phyloP scores from a whole-genome alignment of 37 sponge, comb jelly and placozoan species.

The Geodia barretti region DNA sequence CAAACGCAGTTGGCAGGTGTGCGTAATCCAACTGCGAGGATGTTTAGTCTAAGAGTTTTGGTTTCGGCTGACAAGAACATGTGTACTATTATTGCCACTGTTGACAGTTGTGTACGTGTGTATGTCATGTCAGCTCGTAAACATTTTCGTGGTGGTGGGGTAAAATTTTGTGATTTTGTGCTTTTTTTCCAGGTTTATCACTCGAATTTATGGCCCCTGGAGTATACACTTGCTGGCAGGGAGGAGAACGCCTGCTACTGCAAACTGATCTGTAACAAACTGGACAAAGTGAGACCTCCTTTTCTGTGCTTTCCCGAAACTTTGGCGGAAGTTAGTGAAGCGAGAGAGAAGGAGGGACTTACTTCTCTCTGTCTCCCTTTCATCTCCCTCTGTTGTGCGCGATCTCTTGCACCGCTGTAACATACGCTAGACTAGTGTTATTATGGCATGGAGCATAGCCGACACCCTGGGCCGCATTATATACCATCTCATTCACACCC shows the following conservation, averaged over 20 bases:
- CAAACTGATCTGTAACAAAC: conserved; percentile 84
- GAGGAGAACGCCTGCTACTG: conserved; percentile 75
- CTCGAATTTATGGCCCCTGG: conserved; percentile 82
- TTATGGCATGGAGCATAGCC: neutral
- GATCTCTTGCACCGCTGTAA: too few relatives aligned
- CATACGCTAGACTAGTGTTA: neutral
- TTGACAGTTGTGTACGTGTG: neutral
- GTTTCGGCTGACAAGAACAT: neutral
- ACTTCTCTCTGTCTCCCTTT: neutral
- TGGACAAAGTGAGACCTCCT: conserved; percentile 77
- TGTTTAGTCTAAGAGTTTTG: too few relatives aligned
- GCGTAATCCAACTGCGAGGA: too few relatives aligned
- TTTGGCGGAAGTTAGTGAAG: too few relatives aligned
- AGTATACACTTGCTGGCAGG: conserved; percentile 76
- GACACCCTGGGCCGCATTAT: neutral
- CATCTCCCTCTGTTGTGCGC: neutral
- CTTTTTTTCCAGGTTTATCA: conserved; percentile 84
- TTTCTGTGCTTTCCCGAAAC: too few relatives aligned
- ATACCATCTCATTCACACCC: neutral
- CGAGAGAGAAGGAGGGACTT: too few relatives aligned
- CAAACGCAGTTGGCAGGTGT: too few relatives aligned
- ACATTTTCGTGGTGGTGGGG: too few relatives aligned
- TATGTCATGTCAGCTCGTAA: too few relatives aligned
- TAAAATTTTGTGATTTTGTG: too few relatives aligned
- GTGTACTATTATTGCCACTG: neutral